A percentile compares a stretch with the other conserved stretches of the same genome.
phyloP scores from a whole-genome alignment of 1,140 invertebrate genomes.

The Lasioglossum albipes region DNA sequence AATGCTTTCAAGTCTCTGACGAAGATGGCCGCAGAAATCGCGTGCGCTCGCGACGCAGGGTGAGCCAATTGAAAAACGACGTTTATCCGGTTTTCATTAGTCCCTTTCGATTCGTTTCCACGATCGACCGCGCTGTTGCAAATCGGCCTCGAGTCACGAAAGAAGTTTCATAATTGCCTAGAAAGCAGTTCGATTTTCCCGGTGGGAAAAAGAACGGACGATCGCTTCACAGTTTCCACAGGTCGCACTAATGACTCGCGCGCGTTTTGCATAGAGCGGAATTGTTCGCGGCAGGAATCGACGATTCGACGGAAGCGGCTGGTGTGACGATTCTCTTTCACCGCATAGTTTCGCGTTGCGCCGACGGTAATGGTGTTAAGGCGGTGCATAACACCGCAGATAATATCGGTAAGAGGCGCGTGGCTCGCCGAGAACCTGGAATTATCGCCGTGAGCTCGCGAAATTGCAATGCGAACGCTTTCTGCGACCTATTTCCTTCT shows the following conservation, averaged over 20 bases:
- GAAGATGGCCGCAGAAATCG: no score
- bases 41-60: no score
- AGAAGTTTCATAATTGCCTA: background rate
- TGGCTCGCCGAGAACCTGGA: constrained; percentile 12
- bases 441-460: background rate
- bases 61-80: no score
- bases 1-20: no score
- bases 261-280: background rate
- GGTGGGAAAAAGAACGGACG: background rate
- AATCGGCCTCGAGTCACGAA: background rate
- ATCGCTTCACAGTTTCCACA: constrained; percentile 1
- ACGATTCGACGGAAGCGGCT: background rate
- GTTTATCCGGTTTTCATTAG: no score
- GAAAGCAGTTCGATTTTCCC: constrained; percentile 2
- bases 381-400: constrained; percentile 40
- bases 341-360: constrained; percentile 29
- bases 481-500: no score
- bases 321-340: constrained; percentile 44
- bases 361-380: constrained; percentile 24
- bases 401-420: constrained; percentile 53
- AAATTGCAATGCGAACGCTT: background rate
- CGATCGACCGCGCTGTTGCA: no score
- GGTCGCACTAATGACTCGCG: background rate
- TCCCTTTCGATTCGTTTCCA: no score
- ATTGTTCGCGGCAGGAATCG: background rate